Evolutionary conservation across 2,888 invertebrate genomes (phyloP), one percentile per base, ranked within the genome.

Genomic region (Drosophila cracens): DNA sequence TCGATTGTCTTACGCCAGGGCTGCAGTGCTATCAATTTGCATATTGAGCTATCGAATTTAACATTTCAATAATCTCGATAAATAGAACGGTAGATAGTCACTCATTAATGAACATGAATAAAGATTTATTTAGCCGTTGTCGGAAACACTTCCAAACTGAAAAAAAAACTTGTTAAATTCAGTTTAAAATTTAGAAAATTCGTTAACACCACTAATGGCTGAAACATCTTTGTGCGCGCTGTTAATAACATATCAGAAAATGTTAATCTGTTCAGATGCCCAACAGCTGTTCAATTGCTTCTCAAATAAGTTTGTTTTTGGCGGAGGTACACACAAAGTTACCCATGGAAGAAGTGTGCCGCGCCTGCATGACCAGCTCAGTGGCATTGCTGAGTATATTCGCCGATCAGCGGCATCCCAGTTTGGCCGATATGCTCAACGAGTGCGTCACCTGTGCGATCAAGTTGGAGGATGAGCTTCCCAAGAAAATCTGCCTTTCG

Each of bases 311-410:
- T 31, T 29, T 21, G 21, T 10, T 40, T 46, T 21, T 31, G 8
- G 13, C 21, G 29, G 5, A 4, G 29, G 36, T 49, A 18, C 21
- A 11, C 7, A 31, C 31, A 46, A 27, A 46, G 8, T 21, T n/a
- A 51, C 13, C 25, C 18, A 77, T 75, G 80, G 71, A 67, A 18
- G 38, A 56, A 27, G 49, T 78, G 36, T 76, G 78, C 25, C 78
- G 78, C n/a, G 53, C 72, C 52, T 78, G 78, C 53, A 62, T 78
- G 81, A 49, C 40, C n/a, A 53, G 40, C 7, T 68, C 81, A 1
- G 64, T 57, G 16, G 59, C 68, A 56, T 49, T 78, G 1, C 13
- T 68, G 21, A 62, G 80, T 18, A 80, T 78, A 76, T 78, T 80
- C n/a, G 33, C 71, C 11, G 81, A 78, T 52, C 64, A 64, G 29